phyloP scores from a whole-genome alignment of 2,113 vertebrate genomes.

The Anarhynchus alexandrinus region DNA sequence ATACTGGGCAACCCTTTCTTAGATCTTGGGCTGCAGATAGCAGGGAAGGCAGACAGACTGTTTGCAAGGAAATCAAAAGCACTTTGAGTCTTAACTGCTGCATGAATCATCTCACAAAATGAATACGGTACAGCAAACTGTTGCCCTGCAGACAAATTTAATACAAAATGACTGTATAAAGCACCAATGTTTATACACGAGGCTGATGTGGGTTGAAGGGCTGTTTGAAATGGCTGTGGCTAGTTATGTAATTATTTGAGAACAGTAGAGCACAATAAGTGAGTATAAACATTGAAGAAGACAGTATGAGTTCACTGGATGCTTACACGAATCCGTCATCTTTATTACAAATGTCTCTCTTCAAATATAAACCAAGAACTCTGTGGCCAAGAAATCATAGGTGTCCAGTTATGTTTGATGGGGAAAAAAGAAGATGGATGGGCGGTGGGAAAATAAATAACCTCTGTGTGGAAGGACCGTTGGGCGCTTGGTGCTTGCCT shows the following conservation, averaged over 20 bases:
- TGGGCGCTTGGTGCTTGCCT: not conserved
- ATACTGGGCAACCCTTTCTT: not conserved
- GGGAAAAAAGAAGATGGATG: not conserved
- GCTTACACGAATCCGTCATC: slow-evolving; percentile 16
- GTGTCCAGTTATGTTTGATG: not conserved
- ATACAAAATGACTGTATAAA: slow-evolving; percentile 39
- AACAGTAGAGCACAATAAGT: slow-evolving; percentile 40
- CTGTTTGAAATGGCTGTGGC: slow-evolving; percentile 42
- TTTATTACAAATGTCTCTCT: slow-evolving; percentile 1
- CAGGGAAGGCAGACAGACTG: not conserved
- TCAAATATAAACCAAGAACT: not conserved
- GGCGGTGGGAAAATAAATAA: not conserved
- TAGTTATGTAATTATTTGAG: slow-evolving; percentile 59
- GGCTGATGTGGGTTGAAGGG: slow-evolving; percentile 26
- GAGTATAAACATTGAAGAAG: slow-evolving; percentile 48
- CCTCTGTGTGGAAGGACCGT: not conserved
- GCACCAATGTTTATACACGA: slow-evolving; percentile 10
- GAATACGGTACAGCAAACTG: not conserved
- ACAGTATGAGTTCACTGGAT: slow-evolving; percentile 37
- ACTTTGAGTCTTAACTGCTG: slow-evolving; percentile 43
- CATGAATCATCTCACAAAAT: slow-evolving; percentile 50
- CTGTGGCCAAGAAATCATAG: not conserved
- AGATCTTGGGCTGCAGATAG: slow-evolving; percentile 7
- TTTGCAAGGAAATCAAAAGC: slow-evolving; percentile 39
- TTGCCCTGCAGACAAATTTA: slow-evolving; percentile 51